Percentiles rank a stretch among this genome's conserved stretches.
These are phyloP conservation scores for Gopherus evgoodei DNA, from an alignment of 2,113 vertebrate genomes.

Conservation along the genomic window DNA sequence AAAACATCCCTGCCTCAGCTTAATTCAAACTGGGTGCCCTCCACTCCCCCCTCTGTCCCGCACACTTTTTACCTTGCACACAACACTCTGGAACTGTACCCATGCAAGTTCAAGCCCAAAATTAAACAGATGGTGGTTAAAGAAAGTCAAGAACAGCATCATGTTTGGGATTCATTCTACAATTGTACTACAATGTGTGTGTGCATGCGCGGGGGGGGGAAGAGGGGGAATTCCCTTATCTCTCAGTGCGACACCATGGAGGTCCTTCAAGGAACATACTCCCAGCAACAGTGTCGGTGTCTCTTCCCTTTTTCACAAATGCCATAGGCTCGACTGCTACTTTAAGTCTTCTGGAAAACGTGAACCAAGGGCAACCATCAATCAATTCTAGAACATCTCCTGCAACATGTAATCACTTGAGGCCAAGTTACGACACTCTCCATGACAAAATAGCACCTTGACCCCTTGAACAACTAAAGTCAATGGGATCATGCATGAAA, in stretches of 20 bases:
- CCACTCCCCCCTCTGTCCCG: neutral
- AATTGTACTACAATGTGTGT: neutral
- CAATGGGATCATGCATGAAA: neutral
- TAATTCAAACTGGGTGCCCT: neutral
- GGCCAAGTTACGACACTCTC: neutral
- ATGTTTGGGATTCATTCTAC: neutral
- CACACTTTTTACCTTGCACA: neutral
- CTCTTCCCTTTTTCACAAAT: neutral
- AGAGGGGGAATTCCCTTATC: neutral
- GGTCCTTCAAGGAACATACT: neutral
- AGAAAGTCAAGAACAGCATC: fast-evolving
- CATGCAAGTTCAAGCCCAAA: neutral
- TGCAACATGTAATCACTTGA: neutral
- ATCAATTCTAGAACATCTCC: neutral
- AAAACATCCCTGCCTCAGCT: neutral
- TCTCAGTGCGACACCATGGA: neutral
- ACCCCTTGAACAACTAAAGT: neutral
- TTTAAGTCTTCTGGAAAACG: neutral
- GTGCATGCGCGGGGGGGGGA: fast-evolving
- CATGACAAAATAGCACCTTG: neutral
- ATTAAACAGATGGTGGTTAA: neutral
- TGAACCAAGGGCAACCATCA: neutral
- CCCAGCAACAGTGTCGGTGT: neutral
- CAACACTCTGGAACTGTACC: neutral
- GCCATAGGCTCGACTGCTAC: neutral